phyloP scores from a whole-genome alignment of 2,797 vertebrate genomes.

The Pteropus rufus region DNA sequence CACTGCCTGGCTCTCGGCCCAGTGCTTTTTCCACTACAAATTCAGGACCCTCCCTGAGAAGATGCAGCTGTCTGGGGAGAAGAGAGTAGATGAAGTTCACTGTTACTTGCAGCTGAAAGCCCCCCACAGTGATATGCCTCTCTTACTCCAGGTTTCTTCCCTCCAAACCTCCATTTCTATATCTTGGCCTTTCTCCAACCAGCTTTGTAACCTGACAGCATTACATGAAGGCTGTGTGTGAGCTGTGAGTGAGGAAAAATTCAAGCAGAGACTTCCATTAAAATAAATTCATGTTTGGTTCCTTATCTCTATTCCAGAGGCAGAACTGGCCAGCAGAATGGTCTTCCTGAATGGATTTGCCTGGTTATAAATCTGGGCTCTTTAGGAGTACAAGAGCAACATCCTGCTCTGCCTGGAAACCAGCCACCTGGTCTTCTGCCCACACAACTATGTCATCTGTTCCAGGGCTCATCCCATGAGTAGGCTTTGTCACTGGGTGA shows the following conservation, averaged over 20 bases:
- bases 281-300: neutral
- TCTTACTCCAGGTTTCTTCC: neutral
- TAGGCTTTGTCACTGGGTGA: neutral
- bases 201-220: neutral
- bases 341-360: neutral
- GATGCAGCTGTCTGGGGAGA: neutral
- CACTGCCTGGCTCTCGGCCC: neutral
- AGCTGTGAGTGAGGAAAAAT: neutral
- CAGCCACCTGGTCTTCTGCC: neutral
- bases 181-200: neutral
- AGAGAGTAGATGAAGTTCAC: neutral
- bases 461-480: neutral
- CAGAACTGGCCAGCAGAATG: neutral
- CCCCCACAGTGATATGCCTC: too few relatives aligned
- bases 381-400: neutral
- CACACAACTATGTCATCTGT: neutral
- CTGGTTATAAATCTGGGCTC: neutral
- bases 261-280: neutral
- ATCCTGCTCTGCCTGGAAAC: neutral
- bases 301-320: neutral
- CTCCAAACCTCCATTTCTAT: neutral
- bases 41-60: neutral
- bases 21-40: neutral
- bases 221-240: neutral
- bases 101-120: neutral